These are phyloP conservation scores for Netelia melanura DNA, from an alignment of 2,888 invertebrate genomes.

Conservation along the genomic window DNA sequence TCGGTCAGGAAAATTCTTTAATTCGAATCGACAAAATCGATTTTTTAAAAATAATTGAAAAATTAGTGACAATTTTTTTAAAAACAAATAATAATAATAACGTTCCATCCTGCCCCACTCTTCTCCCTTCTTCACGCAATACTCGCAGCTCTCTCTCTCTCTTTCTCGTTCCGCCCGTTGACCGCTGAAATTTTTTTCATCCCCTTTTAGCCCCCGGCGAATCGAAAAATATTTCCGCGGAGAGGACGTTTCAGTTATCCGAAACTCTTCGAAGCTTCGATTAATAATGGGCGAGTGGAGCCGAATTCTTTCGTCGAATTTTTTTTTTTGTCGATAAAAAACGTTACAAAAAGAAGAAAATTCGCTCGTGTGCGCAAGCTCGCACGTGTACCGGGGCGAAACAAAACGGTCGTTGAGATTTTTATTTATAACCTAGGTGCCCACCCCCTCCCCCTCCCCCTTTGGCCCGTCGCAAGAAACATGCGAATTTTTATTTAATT, in stretches of 20 bases:
- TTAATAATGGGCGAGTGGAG: constrained; percentile 51
- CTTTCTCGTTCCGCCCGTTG: constrained; percentile 20
- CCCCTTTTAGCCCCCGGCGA: constrained; percentile 2
- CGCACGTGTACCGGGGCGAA: neutral
- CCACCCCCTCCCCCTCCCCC: neutral
- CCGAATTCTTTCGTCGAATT: constrained; percentile 39
- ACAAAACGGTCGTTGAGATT: neutral
- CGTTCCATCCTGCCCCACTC: neutral
- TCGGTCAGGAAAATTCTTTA: too few species aligned
- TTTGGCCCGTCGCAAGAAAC: neutral
- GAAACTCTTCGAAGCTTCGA: constrained; percentile 46
- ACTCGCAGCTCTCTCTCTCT: neutral
- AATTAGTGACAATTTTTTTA: too few species aligned
- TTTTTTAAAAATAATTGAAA: too few species aligned
- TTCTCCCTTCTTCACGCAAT: constrained; percentile 6
- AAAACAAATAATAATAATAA: neutral
- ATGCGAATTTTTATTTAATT: constrained; percentile 15
- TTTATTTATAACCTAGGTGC: neutral
- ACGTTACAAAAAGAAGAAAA: neutral
- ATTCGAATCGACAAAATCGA: too few species aligned
- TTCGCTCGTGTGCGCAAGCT: neutral
- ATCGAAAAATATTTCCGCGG: neutral
- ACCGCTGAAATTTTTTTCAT: constrained; percentile 31
- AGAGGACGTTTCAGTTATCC: constrained; percentile 51
- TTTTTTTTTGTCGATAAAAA: constrained; percentile 8